phyloP scores from a whole-genome alignment of 2,113 vertebrate genomes.

The Genyomyrus donnyi region DNA sequence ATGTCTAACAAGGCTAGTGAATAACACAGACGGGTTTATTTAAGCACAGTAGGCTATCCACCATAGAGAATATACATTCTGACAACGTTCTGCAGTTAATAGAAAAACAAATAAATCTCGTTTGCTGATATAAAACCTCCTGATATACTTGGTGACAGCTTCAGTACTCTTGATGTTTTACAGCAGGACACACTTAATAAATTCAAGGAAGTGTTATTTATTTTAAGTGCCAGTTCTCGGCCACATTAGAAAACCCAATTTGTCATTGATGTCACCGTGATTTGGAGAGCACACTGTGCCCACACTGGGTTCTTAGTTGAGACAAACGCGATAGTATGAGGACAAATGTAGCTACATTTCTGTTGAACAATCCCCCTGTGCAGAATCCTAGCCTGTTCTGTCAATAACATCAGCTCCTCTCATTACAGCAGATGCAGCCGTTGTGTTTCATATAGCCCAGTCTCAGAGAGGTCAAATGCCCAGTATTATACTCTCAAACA shows the following conservation, averaged over 20 bases:
- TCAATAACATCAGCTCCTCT: neutral
- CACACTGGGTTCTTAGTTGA: neutral
- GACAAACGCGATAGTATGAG: neutral
- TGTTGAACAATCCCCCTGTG: neutral
- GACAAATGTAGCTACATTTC: neutral
- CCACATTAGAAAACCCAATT: neutral
- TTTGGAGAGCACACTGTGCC: neutral
- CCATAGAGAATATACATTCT: neutral
- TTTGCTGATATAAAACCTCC: neutral
- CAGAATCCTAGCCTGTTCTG: neutral
- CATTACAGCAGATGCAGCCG: neutral
- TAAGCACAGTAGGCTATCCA: neutral
- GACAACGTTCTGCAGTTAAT: neutral
- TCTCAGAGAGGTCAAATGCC: neutral
- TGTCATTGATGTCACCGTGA: neutral
- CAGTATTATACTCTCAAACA: neutral
- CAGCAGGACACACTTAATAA: neutral
- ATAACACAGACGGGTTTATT: neutral
- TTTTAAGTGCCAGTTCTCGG: neutral
- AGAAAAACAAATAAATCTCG: neutral
- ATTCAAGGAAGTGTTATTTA: slow-evolving; percentile 12
- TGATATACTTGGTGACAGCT: neutral
- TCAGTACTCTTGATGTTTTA: neutral
- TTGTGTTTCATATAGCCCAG: neutral
- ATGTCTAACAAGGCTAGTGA: neutral